Percentiles rank a stretch among this genome's conserved stretches.
These are phyloP conservation scores for Hydrolagus colliei DNA, from an alignment of 2,797 vertebrate species.

Conservation along the genomic window DNA sequence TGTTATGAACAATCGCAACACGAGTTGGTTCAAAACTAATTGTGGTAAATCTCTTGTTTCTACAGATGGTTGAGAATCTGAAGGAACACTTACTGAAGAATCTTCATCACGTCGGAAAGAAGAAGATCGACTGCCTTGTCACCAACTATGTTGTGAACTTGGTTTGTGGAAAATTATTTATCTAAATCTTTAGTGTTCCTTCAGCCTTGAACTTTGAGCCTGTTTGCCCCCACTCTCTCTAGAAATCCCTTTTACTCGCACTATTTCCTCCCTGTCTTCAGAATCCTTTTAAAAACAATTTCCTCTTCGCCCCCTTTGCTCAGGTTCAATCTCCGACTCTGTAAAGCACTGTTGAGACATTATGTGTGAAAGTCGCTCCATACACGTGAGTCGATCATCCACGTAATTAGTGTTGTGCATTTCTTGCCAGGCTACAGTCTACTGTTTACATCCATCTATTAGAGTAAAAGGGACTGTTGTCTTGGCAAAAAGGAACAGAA, in stretches of 20 bases:
- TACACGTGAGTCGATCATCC: not conserved
- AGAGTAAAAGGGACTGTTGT: not conserved
- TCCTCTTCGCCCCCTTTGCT: no score
- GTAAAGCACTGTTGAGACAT: no score
- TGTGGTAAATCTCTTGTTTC: constrained; percentile 34
- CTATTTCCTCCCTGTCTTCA: no score
- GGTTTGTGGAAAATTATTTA: constrained; percentile 46
- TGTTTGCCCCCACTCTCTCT: no score
- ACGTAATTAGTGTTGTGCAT: not conserved
- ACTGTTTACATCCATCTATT: not conserved
- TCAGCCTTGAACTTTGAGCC: no score
- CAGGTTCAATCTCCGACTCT: no score
- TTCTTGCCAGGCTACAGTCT: not conserved
- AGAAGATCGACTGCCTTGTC: constrained; percentile 78
- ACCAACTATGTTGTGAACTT: constrained; percentile 78
- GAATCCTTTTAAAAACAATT: no score
- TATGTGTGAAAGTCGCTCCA: no score
- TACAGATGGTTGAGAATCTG: constrained; percentile 80
- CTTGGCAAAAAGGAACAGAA: not conserved
- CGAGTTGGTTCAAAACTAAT: not conserved
- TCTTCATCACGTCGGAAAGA: constrained; percentile 74
- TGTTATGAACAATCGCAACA: no score
- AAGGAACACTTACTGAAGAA: constrained; percentile 80
- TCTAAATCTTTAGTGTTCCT: no score
- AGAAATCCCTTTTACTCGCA: no score